Base-by-base conservation (phyloP, 2,797 vertebrate genomes). In the Carduelis carduelis region DNA sequence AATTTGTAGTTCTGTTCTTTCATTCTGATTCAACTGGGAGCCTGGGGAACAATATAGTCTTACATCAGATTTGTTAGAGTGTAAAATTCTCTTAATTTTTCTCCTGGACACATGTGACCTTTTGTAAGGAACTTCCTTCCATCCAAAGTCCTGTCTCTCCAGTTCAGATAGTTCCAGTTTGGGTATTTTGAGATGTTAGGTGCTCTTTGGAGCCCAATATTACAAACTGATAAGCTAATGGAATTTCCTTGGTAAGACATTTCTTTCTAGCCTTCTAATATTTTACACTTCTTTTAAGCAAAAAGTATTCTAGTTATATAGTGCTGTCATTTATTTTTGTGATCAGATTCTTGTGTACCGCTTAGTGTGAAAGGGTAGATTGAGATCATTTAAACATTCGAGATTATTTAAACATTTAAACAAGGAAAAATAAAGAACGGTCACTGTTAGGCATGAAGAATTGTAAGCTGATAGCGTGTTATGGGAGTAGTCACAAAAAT, bases 101-200 rank as follows among this genome's bases (percentile, higher is more conserved):
- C 12, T 71, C 6, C 64, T 74, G 22, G 32, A 47, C 1, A 6
- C 0, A 0, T 53, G 47, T 16, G 57, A 0, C 8, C 20, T 53
- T 77, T 81, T 43, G 14, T 72, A 71, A 35, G 20, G 26, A 82
- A 10, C 15, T 57, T 80, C 13, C 10, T 66, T 52, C 11, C 1
- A 1, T 83, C 18, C 12, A n/a, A 18, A 18, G 16, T 84, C 21
- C 34, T 43, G 8, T 59, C 15, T 59, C 24, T 53, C 3, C 16
- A 35, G 32, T 69, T 88, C 30, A 68, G 44, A 14, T 68, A 43
- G 16, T 23, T 70, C 7, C 18, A n/a, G 9, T 59, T 74, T 7
- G 21, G 60, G 13, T 71, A 22, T 77, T 78, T 64, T 59, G 61
- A 59, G 8, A 57, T 61, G 8, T 41, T 69, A 20, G 4, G 16